These are phyloP conservation scores for Gracilinanus agilis DNA, from an alignment of 2,113 vertebrate genomes.

Conservation along the genomic window DNA sequence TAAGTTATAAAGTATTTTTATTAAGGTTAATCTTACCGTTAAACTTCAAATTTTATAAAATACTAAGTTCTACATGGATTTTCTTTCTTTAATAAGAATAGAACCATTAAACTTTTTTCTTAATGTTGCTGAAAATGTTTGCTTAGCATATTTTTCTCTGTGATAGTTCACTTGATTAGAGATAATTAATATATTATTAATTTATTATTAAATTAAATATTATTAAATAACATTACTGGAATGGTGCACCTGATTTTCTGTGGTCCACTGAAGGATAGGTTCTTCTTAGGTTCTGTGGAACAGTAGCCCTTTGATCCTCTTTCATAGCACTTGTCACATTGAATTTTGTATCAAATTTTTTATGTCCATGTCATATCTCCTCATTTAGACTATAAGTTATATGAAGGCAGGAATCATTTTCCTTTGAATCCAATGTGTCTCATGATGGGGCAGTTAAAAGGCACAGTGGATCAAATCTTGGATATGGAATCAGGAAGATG, in stretches of 20 bases:
- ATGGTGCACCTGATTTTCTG: background rate
- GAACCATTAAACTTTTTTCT: constrained; percentile 46
- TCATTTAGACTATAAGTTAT: constrained; percentile 14
- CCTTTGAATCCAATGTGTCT: fast-evolving
- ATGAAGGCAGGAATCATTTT: constrained; percentile 19
- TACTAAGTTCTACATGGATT: constrained; percentile 8
- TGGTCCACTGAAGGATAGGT: background rate
- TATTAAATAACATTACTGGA: background rate
- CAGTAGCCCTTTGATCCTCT: background rate
- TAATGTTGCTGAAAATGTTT: constrained; percentile 32
- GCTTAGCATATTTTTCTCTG: constrained; percentile 43
- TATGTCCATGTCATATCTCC: background rate
- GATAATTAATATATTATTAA: no score
- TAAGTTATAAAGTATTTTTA: constrained; percentile 37
- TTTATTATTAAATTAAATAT: no score
- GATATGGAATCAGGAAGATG: background rate
- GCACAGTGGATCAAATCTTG: background rate
- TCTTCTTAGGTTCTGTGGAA: background rate
- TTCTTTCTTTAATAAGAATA: constrained; percentile 48
- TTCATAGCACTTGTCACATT: background rate
- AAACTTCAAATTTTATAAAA: constrained; percentile 43
- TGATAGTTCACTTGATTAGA: background rate
- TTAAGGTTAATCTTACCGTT: constrained; percentile 10
- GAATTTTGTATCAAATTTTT: background rate
- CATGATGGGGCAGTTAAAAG: background rate